Conservation (phyloP, 2,797 vertebrate genomes). For the Pagetopsis macropterus region DNA sequence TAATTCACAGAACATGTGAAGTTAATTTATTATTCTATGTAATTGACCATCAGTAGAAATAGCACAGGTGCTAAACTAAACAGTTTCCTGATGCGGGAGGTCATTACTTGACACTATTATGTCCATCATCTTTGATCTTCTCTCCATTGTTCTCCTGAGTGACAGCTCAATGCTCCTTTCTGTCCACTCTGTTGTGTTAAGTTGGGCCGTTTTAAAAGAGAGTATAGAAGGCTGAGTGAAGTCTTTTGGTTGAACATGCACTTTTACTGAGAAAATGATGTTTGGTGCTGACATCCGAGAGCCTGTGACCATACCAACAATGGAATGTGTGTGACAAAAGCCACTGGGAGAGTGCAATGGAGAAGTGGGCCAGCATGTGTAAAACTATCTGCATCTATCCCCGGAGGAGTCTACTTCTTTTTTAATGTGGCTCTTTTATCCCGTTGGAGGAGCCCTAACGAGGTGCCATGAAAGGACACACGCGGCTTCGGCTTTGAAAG, state of each 20-base stretch:
- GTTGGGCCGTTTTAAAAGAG: conserved; percentile 49
- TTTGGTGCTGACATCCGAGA: conserved; percentile 76
- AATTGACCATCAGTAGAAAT: conserved; percentile 23
- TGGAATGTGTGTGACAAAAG: conserved; percentile 82
- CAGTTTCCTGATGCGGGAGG: conserved; percentile 37
- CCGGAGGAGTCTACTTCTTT: conserved; percentile 74
- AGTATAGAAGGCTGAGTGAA: conserved; percentile 40
- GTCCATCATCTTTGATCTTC: conserved; percentile 65
- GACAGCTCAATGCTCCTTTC: conserved; percentile 67
- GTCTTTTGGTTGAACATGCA: conserved; percentile 59
- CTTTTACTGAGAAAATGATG: conserved; percentile 71
- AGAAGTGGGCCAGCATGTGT: conserved; percentile 74
- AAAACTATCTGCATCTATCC: conserved; percentile 80
- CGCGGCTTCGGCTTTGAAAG: conserved; percentile 86
- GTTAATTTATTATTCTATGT: conserved; percentile 1
- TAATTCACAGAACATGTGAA: conserved; percentile 9
- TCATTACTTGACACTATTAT: conserved; percentile 49
- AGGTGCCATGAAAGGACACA: conserved; percentile 87
- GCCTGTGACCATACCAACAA: conserved; percentile 81
- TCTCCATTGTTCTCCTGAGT: conserved; percentile 48
- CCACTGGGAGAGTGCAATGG: conserved; percentile 72
- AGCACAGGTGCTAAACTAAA: conserved; percentile 13
- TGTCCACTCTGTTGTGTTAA: conserved; percentile 53
- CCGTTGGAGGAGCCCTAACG: conserved; percentile 79
- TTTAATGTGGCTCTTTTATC: conserved; percentile 82